Evolutionary conservation across 2,113 vertebrate genomes (phyloP).

Genomic region (Tragulus kanchil): DNA sequence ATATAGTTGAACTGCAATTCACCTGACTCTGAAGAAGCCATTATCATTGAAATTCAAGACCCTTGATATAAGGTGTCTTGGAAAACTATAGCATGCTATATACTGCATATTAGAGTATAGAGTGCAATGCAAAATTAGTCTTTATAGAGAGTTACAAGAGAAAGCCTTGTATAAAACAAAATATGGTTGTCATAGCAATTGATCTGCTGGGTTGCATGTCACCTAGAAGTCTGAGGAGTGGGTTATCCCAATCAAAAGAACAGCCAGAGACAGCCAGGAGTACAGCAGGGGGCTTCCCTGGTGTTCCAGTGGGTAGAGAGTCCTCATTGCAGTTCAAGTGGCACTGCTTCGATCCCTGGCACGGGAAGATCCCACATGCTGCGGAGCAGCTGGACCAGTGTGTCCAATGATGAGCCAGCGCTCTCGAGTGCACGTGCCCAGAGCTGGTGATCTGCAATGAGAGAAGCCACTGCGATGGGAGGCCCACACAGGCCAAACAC

Average conservation of each 20-base stretch:
- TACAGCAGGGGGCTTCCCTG: no score
- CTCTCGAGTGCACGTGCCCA: no score
- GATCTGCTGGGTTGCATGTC: conserved; percentile 2
- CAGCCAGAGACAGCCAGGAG: not conserved
- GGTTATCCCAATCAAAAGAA: not conserved
- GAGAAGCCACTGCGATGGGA: no score
- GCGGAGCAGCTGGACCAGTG: no score
- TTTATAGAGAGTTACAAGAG: conserved; percentile 58
- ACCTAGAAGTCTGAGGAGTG: conserved; percentile 13
- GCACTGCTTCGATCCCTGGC: no score
- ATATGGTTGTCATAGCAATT: conserved; percentile 66
- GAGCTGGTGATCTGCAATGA: no score
- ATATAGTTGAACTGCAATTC: conserved; percentile 75
- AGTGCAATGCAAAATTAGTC: conserved; percentile 68
- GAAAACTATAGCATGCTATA: conserved; percentile 68
- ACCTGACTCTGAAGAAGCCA: conserved; percentile 75
- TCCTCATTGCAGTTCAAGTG: no score
- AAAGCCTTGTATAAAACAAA: conserved; percentile 62
- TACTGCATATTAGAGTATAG: conserved; percentile 38
- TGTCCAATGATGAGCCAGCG: no score
- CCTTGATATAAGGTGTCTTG: conserved; percentile 65
- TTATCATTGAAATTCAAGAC: conserved; percentile 81
- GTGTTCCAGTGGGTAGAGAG: no score
- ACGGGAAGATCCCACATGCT: no score
- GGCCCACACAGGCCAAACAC: no score